Conservation (phyloP, 2,888 invertebrate species). For the Euproctis similis region DNA sequence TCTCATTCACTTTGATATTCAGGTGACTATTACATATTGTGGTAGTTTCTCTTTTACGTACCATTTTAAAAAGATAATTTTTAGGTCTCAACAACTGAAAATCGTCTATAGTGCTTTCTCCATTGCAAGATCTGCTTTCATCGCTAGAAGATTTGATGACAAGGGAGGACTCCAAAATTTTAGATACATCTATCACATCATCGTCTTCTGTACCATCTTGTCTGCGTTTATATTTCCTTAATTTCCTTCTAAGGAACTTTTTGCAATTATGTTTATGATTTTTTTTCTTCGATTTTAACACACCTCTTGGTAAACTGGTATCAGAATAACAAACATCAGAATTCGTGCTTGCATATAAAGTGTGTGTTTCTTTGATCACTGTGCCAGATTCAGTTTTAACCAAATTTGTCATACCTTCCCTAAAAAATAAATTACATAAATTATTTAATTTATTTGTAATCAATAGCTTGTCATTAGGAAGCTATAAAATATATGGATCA, state of each 20-base stretch:
- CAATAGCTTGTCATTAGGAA: neutral
- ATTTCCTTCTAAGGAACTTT: conserved; percentile 47
- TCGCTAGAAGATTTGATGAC: conserved; percentile 47
- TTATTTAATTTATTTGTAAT: neutral
- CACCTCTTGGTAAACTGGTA: conserved; percentile 23
- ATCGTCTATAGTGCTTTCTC: conserved; percentile 13
- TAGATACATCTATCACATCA: conserved; percentile 60
- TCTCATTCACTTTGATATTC: conserved; percentile 8
- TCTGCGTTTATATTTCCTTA: conserved; percentile 59
- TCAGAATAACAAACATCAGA: conserved; percentile 15
- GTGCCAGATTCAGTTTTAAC: conserved; percentile 19
- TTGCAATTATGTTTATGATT: conserved; percentile 42
- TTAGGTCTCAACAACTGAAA: conserved; percentile 31
- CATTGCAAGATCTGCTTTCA: conserved; percentile 11
- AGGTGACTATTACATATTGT: conserved; percentile 14
- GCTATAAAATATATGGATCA: too few relatives aligned
- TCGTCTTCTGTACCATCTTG: conserved; percentile 60
- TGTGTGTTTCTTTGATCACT: conserved; percentile 17
- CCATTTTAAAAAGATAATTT: conserved; percentile 61
- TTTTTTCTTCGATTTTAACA: conserved; percentile 42
- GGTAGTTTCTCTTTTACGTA: conserved; percentile 33
- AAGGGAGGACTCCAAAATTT: conserved; percentile 40
- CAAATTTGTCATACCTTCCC: conserved; percentile 57
- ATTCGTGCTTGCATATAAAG: conserved; percentile 9
- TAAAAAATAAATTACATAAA: conserved; percentile 31